Evolutionary conservation across 1,140 invertebrate genomes (phyloP).

Genomic region (Drosophila santomea): DNA sequence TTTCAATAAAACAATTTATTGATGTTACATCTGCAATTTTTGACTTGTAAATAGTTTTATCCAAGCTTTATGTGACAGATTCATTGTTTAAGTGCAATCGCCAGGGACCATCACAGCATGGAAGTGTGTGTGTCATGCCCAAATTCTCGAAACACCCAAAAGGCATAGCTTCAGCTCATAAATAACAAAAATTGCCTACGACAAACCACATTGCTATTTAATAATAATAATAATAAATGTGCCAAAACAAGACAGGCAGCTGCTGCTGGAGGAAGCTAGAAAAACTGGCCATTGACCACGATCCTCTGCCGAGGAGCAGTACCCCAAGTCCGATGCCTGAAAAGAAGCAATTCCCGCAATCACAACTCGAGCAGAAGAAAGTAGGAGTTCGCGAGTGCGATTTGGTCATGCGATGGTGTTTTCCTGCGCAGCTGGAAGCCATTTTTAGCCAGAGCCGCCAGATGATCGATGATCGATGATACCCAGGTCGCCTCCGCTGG

Average conservation of each 20-base stretch:
- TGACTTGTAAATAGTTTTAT: neutral
- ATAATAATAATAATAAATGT: conserved; percentile 80
- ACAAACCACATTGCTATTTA: conserved; percentile 80
- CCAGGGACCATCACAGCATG: conserved; percentile 30
- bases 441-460: conserved; percentile 78
- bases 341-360: conserved; percentile 64
- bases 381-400: conserved; percentile 70
- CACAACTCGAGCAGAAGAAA: conserved; percentile 84
- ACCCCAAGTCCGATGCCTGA: conserved; percentile 4
- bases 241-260: conserved; percentile 68
- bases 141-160: conserved; percentile 83
- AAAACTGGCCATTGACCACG: conserved; percentile 52
- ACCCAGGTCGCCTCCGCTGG: conserved; percentile 66
- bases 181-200: conserved; percentile 82
- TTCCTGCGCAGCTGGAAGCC: conserved; percentile 82
- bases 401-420: conserved; percentile 84
- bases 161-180: conserved; percentile 83
- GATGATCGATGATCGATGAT: conserved; percentile 83
- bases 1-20: neutral
- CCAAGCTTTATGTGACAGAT: conserved; percentile 3
- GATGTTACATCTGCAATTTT: too few relatives aligned
- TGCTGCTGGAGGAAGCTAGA: conserved; percentile 27
- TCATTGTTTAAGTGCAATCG: conserved; percentile 27
- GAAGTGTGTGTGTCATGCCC: conserved; percentile 40
- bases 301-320: conserved; percentile 31